Evolutionary conservation across 2,113 vertebrate genomes (phyloP).

Genomic region (Bagarius yarrelli): DNA sequence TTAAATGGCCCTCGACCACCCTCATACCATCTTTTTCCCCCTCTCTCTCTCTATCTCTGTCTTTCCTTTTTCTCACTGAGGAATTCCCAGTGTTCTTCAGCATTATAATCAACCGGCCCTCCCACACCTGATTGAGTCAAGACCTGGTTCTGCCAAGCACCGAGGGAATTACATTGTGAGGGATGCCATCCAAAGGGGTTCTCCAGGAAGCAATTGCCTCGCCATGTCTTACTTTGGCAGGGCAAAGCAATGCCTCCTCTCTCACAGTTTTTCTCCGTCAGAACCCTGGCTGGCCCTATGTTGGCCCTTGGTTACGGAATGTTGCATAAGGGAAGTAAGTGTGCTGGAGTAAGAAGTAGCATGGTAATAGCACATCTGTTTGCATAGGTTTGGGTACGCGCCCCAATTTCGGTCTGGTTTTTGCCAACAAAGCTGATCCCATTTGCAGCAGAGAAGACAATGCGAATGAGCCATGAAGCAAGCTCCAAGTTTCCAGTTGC

Average conservation of each 20-base stretch:
- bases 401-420: constrained; percentile 45
- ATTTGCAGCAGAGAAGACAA: constrained; percentile 50
- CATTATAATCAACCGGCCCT: constrained; percentile 70
- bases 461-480: constrained; percentile 40
- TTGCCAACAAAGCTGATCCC: constrained; percentile 61
- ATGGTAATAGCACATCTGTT: constrained; percentile 62
- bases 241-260: constrained; percentile 65
- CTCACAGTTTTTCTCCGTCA: constrained; percentile 59
- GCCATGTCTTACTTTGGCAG: constrained; percentile 72
- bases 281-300: constrained; percentile 71
- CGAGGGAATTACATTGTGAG: constrained; percentile 74
- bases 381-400: constrained; percentile 62
- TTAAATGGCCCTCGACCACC: constrained; percentile 29
- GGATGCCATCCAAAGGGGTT: constrained; percentile 75
- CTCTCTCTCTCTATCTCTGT: constrained; percentile 23
- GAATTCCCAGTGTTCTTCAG: constrained; percentile 70
- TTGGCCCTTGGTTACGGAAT: constrained; percentile 56
- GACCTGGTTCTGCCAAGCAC: constrained; percentile 66
- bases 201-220: constrained; percentile 68
- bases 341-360: constrained; percentile 61
- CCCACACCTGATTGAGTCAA: constrained; percentile 74
- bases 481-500: constrained; percentile 51
- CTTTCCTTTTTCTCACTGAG: constrained; percentile 51
- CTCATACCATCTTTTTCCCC: constrained; percentile 38
- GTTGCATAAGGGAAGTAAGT: constrained; percentile 55